Evolutionary conservation across 2,113 vertebrate genomes (phyloP), one percentile per base, ranked within the genome.

Genomic region (Entelurus aequoreus): DNA sequence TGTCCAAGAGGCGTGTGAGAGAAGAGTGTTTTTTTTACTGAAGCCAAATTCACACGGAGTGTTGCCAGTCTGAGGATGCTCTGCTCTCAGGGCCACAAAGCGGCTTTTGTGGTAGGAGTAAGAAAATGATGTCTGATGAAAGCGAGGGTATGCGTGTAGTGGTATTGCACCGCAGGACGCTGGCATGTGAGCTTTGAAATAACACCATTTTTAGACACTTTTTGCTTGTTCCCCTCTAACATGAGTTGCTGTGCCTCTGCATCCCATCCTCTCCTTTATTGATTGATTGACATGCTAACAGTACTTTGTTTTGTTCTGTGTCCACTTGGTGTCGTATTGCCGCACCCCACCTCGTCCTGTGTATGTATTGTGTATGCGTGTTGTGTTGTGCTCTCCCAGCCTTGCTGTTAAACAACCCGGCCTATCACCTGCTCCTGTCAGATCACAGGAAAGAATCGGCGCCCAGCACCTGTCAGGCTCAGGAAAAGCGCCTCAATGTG

Each of bases 391-490:
- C 44, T 74, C 76, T 74, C 88, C 85, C 90, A 88, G 92, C 92
- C 90, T 86, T 95, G 88, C 94, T 94, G 90, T 91, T 96, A 91
- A 94, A 92, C 94, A 95, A 93, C 90, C 94, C 94, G 65, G 94
- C 91, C 89, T 94, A 94, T 92, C 92, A 93, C 82, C 89, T 95
- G 87, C 91, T 94, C 82, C 92, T 95, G 89, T 93, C 94, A 90
- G 93, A 88, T 85, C 92, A 92, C 92, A 94, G 88, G 88, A 86
- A 89, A 74, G 85, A 76, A 71, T 88, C 77, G 61, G 88, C 87
- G 82, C 81, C 83, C 83, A 80, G 86, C 88, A 66, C 51, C 70
- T 16, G 66, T 66, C 79, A 75, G 81, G 86, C 87, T 87, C 86
- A 85, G 85, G 87, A 90, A 85, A 92, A 92, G 85, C 86, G 81